phyloP scores from a whole-genome alignment of 2,797 vertebrate genomes.

The Sparus aurata region DNA sequence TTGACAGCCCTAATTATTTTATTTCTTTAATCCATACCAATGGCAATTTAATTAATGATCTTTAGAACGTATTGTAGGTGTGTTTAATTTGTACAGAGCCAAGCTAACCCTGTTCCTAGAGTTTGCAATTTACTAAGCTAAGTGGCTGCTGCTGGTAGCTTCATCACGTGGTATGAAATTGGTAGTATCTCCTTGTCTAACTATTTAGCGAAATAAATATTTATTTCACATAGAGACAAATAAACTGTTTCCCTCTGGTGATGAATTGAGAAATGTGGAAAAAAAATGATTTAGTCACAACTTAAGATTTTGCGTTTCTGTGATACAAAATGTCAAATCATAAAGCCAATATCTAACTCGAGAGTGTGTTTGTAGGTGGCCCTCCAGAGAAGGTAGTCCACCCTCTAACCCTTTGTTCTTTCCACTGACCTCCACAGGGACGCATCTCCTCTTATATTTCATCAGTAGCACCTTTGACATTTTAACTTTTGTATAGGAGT shows the following conservation, averaged over 20 bases:
- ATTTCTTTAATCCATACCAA: too few species aligned
- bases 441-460: constrained; percentile 25
- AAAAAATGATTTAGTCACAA: neutral
- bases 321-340: neutral
- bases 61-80: neutral
- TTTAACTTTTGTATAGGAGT: constrained; percentile 31
- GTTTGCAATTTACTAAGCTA: neutral
- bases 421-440: constrained; percentile 43
- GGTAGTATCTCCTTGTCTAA: neutral
- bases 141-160: neutral
- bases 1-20: too few species aligned
- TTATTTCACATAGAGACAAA: neutral
- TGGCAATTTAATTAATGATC: neutral
- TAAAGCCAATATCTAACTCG: neutral
- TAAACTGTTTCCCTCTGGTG: neutral
- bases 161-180: neutral
- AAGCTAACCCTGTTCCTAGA: neutral
- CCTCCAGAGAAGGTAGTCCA: constrained; percentile 9
- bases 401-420: constrained; percentile 15
- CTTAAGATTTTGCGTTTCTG: neutral
- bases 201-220: neutral
- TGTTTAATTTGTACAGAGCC: neutral
- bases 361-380: constrained; percentile 30
- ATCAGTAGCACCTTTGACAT: constrained; percentile 22
- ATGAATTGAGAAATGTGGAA: neutral